Base-by-base conservation (phyloP, 1,140 invertebrate species). In the Acyrthosiphon pisum region DNA sequence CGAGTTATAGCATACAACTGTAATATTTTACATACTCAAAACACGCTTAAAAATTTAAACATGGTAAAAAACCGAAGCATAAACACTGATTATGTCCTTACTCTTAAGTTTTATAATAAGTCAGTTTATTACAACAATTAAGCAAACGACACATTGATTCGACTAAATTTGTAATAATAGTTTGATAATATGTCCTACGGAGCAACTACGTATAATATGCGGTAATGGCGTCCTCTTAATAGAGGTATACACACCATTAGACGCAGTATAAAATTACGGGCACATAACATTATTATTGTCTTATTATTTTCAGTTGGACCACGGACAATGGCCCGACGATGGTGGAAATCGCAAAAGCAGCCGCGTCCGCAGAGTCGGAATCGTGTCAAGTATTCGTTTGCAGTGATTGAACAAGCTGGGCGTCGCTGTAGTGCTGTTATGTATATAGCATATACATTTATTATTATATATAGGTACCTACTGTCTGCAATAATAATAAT, bases 331-430 rank as follows among this genome's bases (percentile, higher is more conserved):
- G 53, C 8, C 50, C 22, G 37, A 30, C 87, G n/a, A 90, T 90
- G 50, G 53, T 60, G 53, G 88, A 90, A 60, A 90, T 90, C 53
- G 53, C 53, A 41, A 26, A 90, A 60, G 53, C 26, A 6, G 88
- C 53, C 37, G 37, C 18, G 11, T 90, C 88, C 37, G 37, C 50
- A 26, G 18, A 22, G 23, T 37, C 37, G 88, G 88, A 90, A 90
- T 90, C 88, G 50, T 90, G 88, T 90, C 88, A 56, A 60, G 35
- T 37, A 46, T 90, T 90, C n/a, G 50, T 60, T 90, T 90, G 88
- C 35, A 26, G 14, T 37, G 23, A 90, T 18, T 41, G 35, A 90
- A 90, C 88, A 18, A 23, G 60, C n/a, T n/a, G 35, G 18, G 88
- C 46, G 18, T 87, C n/a, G 14, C 30, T 76, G 60, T n/a, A 6